Evolutionary conservation across 2,797 vertebrate genomes (phyloP).

Genomic region (Enteromius afrohamiltoni): DNA sequence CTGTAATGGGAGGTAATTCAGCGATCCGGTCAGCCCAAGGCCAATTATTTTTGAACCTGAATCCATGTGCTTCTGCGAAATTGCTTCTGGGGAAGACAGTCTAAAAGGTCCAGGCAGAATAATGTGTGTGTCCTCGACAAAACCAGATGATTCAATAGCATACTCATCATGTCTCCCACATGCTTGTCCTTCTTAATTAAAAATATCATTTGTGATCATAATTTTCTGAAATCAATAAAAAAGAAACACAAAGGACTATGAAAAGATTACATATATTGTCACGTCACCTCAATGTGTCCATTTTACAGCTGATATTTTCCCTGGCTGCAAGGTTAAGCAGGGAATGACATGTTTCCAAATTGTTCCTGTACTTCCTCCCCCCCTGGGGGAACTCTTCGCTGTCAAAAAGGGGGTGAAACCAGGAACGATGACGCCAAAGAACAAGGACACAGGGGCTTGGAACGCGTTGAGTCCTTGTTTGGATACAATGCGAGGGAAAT

Average conservation of each 20-base stretch:
- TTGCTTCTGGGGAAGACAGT: constrained; percentile 20
- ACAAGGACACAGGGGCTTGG: constrained; percentile 56
- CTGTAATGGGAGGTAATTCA: constrained; percentile 52
- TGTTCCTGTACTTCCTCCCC: constrained; percentile 26
- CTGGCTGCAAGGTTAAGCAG: constrained; percentile 26
- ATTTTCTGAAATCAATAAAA: background rate
- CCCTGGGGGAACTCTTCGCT: constrained; percentile 33
- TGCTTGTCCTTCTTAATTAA: background rate
- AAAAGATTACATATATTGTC: background rate
- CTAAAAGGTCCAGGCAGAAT: background rate
- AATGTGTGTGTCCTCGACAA: constrained; percentile 18
- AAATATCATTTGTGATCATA: background rate
- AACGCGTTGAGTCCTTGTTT: constrained; percentile 58
- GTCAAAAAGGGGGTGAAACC: constrained; percentile 32
- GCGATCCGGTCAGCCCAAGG: constrained; percentile 51
- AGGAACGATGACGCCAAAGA: constrained; percentile 44
- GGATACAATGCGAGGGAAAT: constrained; percentile 73
- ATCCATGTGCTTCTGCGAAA: constrained; percentile 37
- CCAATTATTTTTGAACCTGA: constrained; percentile 48
- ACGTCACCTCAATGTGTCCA: background rate
- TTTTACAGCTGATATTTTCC: constrained; percentile 5
- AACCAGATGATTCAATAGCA: constrained; percentile 3
- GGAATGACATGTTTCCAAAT: constrained; percentile 59
- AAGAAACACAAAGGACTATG: background rate
- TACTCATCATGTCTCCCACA: background rate